Evolutionary conservation across 2,113 vertebrate genomes (phyloP), one percentile per base, ranked within the genome.

Genomic region (Cololabis saira): DNA sequence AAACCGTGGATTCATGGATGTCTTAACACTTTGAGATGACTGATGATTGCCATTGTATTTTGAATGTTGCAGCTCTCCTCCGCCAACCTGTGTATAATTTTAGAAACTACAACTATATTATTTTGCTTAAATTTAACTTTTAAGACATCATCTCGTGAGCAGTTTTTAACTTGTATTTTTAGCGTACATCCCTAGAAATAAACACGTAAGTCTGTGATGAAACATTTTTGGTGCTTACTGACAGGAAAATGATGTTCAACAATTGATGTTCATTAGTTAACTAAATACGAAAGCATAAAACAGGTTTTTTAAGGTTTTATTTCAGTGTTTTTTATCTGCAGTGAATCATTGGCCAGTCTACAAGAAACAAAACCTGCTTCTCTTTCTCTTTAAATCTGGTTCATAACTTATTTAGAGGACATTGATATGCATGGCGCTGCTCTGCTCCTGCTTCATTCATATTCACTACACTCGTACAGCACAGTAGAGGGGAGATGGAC

Each of bases 341-440:
- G 15, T 55, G 30, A 70, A 53, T 66, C 60, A 14, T 50, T 2
- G 47, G 68, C 58, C 65, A 70, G 52, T 54, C 50, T 18, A 51
- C 17, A 4, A 16, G 50, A 65, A 42, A 45, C 68, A 45, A 42
- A 33, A 53, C 40, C 66, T 72, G 27, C 61, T 22, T 69, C 68
- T 52, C 71, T 64, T 65, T 52, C 69, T 53, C 69, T 50, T 74
- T 58, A 71, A 78, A 82, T 83, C 80, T 87, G 76, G 55, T 76
- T 82, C 67, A 85, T 89, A 50, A 85, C 80, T 85, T 76, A 82
- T 89, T 68, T 78, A 71, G 63, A 47, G 22, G 41, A 71, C 75
- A 85, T 82, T 85, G 67, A 76, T 85, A 85, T 81, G 84, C 82
- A 70, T 14, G 60, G 16, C 18, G 16, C 61, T 21, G 67, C 59